Percentiles rank a stretch among this genome's conserved stretches.
Evolutionary conservation across 2,113 vertebrate genomes (phyloP).

Genomic region (Carlito syrichta): DNA sequence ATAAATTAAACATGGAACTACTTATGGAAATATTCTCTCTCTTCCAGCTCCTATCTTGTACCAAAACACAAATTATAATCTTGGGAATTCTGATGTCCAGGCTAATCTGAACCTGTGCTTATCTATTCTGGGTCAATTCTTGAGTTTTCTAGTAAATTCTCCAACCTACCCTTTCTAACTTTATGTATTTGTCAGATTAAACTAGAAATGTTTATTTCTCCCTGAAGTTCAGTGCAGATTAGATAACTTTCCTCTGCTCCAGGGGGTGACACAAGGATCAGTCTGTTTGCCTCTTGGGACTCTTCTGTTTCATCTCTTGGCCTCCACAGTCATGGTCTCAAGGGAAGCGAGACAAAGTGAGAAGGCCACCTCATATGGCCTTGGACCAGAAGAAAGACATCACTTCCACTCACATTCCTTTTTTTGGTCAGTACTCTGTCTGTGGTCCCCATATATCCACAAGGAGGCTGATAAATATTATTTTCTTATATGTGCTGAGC

Average conservation of each 20-base stretch:
- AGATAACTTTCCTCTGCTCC: not conserved
- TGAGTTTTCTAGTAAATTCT: slow-evolving; percentile 6
- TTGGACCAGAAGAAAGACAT: not conserved
- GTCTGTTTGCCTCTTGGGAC: not conserved
- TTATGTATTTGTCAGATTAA: not conserved
- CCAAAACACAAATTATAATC: not conserved
- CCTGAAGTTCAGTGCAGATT: not conserved
- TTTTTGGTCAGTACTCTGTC: not conserved
- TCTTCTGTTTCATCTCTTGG: not conserved
- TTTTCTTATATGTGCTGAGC: not conserved
- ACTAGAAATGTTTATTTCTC: not conserved
- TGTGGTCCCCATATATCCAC: not conserved
- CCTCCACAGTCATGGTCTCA: not conserved
- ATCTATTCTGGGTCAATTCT: not conserved
- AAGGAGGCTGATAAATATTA: not conserved
- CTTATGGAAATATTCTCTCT: not conserved
- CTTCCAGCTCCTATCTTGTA: not conserved
- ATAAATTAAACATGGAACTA: not conserved
- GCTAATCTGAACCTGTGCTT: not conserved
- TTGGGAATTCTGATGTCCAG: not conserved
- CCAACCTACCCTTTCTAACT: not conserved
- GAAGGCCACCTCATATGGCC: not conserved
- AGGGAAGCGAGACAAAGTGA: not conserved
- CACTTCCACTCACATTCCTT: not conserved
- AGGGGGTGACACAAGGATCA: not conserved